phyloP scores from a whole-genome alignment of 23 tunicate species.

The Diplosoma virens region DNA sequence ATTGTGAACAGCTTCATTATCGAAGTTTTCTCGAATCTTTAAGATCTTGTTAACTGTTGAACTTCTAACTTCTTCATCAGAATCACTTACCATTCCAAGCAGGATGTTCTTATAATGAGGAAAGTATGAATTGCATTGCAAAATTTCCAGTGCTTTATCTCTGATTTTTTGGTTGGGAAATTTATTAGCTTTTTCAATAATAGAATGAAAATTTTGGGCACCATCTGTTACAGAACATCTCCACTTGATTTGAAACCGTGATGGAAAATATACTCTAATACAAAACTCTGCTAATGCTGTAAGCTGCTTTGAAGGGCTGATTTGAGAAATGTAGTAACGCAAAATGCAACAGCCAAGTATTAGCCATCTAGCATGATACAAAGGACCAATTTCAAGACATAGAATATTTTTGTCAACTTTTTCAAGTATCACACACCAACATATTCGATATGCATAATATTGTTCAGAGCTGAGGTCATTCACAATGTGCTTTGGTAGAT shows the following conservation, averaged over 20 bases:
- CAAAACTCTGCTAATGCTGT: slow-evolving; percentile 23
- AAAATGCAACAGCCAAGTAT: slow-evolving; percentile 15
- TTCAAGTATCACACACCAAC: slow-evolving; percentile 11
- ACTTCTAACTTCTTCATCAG: slow-evolving; percentile 3
- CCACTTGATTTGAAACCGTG: slow-evolving; percentile 18
- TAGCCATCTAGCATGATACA: slow-evolving; percentile 35
- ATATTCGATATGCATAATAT: slow-evolving; percentile 22
- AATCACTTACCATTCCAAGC: slow-evolving; percentile 24
- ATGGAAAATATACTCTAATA: slow-evolving; percentile 9
- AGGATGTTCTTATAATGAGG: slow-evolving; percentile 39
- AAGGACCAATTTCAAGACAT: slow-evolving; percentile 19
- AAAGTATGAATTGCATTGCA: slow-evolving; percentile 29
- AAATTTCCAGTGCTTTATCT: not conserved
- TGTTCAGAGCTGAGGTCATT: slow-evolving; percentile 34
- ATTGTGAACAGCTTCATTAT: not conserved
- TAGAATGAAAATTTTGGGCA: not conserved
- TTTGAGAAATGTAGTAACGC: slow-evolving; percentile 5
- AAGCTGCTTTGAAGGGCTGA: not conserved
- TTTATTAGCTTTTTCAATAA: not conserved
- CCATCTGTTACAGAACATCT: slow-evolving; percentile 11
- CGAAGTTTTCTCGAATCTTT: not conserved
- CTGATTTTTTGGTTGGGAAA: slow-evolving; percentile 16
- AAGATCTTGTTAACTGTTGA: slow-evolving; percentile 3
- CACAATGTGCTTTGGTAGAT: slow-evolving; percentile 2
- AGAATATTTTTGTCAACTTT: slow-evolving; percentile 6